phyloP scores from a whole-genome alignment of 1,140 invertebrate species.

The Drosophila pallidifrons region DNA sequence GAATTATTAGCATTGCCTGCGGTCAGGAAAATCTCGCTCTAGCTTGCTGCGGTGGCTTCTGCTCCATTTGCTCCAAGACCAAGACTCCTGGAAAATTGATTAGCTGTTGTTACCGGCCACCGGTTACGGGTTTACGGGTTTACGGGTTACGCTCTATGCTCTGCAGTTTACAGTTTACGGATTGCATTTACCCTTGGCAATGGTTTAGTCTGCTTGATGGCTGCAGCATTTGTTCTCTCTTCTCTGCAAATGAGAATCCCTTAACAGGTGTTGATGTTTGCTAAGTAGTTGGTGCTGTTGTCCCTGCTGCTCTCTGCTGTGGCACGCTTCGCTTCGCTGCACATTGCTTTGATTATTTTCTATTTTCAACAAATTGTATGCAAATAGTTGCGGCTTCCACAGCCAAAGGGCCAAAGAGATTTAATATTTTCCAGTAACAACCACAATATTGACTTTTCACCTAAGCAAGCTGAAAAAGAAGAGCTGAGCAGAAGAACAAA shows the following conservation, averaged over 20 bases:
- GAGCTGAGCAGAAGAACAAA: neutral
- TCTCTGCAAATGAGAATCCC: constrained; percentile 32
- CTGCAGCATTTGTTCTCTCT: constrained; percentile 69
- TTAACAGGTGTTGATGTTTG: constrained; percentile 82
- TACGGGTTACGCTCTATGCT: constrained; percentile 22
- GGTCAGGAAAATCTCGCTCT: constrained; percentile 62
- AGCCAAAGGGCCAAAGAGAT: constrained; percentile 50
- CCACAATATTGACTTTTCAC: constrained; percentile 80
- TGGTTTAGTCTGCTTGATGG: constrained; percentile 48
- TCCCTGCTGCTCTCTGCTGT: neutral
- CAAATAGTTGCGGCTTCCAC: constrained; percentile 74
- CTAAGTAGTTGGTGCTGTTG: constrained; percentile 61
- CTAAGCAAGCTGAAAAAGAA: constrained; percentile 26
- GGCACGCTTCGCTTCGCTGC: constrained; percentile 64
- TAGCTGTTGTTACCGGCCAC: constrained; percentile 51
- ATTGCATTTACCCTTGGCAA: constrained; percentile 30
- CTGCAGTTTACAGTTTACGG: constrained; percentile 17
- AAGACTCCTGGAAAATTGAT: constrained; percentile 66
- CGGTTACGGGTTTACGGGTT: constrained; percentile 10
- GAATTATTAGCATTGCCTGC: constrained; percentile 69
- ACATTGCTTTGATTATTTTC: constrained; percentile 81
- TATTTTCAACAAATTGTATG: constrained; percentile 77
- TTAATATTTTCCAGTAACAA: constrained; percentile 72
- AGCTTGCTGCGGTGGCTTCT: constrained; percentile 8
- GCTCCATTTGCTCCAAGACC: constrained; percentile 28